phyloP scores from a whole-genome alignment of 2,888 invertebrate genomes.

The Melieria crassipennis region DNA sequence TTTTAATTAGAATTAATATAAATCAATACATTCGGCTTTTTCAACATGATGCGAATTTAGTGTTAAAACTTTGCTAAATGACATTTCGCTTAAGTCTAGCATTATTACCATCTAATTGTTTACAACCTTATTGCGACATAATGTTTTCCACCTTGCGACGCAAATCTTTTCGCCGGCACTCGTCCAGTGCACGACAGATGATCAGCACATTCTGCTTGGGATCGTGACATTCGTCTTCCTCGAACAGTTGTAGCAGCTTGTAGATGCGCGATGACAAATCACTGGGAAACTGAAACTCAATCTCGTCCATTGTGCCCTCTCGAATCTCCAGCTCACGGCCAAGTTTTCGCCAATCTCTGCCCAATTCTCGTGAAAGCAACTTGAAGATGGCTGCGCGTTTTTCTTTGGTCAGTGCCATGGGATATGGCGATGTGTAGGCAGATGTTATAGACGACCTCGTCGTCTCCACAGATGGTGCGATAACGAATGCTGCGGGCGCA shows the following conservation, averaged over 20 bases:
- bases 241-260: slow-evolving; percentile 56
- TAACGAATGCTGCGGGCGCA: neutral
- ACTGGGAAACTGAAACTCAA: slow-evolving; percentile 53
- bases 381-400: slow-evolving; percentile 57
- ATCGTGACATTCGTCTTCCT: slow-evolving; percentile 55
- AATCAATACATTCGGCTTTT: too few relatives aligned
- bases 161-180: slow-evolving; percentile 54
- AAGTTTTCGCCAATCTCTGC: slow-evolving; percentile 58
- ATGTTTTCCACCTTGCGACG: slow-evolving; percentile 51
- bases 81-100: too few relatives aligned
- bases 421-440: neutral
- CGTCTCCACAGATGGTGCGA: neutral
- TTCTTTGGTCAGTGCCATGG: slow-evolving; percentile 44
- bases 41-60: too few relatives aligned
- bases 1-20: too few relatives aligned
- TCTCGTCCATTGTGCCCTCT: slow-evolving; percentile 59
- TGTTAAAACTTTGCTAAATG: too few relatives aligned
- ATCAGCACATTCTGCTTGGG: slow-evolving; percentile 43
- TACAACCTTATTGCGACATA: slow-evolving; percentile 43
- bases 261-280: slow-evolving; percentile 55
- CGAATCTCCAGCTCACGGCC: slow-evolving; percentile 56
- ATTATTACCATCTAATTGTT: too few relatives aligned
- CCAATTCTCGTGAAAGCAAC: slow-evolving; percentile 56
- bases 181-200: slow-evolving; percentile 52
- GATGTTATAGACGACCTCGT: neutral